Evolutionary conservation across 2,113 vertebrate genomes (phyloP).

Genomic region (Epinephelus fuscoguttatus): DNA sequence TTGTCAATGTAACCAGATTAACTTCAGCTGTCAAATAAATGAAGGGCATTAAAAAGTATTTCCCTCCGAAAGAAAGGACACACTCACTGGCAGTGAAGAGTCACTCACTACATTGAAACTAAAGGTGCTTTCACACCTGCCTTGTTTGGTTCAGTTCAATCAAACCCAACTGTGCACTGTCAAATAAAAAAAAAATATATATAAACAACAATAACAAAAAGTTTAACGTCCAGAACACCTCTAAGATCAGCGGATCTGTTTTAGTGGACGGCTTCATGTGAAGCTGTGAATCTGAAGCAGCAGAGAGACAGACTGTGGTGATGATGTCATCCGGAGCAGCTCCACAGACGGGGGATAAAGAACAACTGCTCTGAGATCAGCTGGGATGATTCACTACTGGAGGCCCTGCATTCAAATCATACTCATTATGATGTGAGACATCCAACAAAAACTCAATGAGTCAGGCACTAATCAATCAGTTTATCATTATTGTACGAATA

Average conservation of each 20-base stretch:
- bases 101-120: no score
- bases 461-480: constrained; percentile 23
- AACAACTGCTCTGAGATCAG: constrained; percentile 29
- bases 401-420: constrained; percentile 2
- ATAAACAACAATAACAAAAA: no score
- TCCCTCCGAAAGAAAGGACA: no score
- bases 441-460: background rate
- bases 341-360: constrained; percentile 23
- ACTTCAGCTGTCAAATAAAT: no score
- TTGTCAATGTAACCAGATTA: no score
- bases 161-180: no score
- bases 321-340: constrained; percentile 20
- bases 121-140: no score
- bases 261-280: background rate
- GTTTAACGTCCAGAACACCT: background rate
- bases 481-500: constrained; percentile 1
- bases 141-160: no score
- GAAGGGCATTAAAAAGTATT: no score
- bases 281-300: background rate
- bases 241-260: no score
- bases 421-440: background rate
- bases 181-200: no score
- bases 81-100: no score
- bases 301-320: background rate
- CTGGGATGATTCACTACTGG: constrained; percentile 23